Percentiles rank a stretch among this genome's conserved stretches.
Conservation (phyloP, 2,888 invertebrate genomes). For the Onchidella celtica region DNA sequence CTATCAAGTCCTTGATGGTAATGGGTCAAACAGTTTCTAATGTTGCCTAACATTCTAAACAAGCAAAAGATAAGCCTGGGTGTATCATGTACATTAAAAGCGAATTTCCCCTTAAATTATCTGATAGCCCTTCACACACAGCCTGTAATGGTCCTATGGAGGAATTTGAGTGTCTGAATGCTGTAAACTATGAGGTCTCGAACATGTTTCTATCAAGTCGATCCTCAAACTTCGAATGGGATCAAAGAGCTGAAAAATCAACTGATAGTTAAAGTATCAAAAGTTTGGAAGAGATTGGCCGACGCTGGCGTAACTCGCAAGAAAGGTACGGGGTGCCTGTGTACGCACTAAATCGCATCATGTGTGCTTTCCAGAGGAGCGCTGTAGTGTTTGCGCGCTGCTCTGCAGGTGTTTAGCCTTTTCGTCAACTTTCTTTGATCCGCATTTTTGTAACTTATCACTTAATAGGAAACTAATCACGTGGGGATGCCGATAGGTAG, state of each 20-base stretch:
- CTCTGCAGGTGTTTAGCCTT: background rate
- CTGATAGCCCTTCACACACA: background rate
- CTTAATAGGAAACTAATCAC: conserved; percentile 6
- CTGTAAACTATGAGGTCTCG: background rate
- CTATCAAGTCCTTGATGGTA: too few relatives aligned
- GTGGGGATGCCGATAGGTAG: background rate
- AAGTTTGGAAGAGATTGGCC: background rate
- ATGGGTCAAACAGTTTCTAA: too few relatives aligned
- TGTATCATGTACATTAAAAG: background rate
- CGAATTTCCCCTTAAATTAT: background rate
- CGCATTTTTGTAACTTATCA: background rate
- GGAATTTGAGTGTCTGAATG: background rate
- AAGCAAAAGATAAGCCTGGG: background rate
- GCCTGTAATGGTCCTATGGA: background rate
- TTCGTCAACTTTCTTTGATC: conserved; percentile 16
- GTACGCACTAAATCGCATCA: background rate
- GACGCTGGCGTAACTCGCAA: background rate
- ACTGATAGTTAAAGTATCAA: background rate
- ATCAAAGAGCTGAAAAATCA: background rate
- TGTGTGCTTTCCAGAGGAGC: background rate
- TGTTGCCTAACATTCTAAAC: too few relatives aligned
- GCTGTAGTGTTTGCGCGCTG: background rate
- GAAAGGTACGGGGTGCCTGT: background rate
- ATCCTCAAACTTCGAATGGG: background rate
- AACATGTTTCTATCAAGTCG: background rate